Conservation (phyloP, 2,888 invertebrate species). For the Polyommatus iphigenia region DNA sequence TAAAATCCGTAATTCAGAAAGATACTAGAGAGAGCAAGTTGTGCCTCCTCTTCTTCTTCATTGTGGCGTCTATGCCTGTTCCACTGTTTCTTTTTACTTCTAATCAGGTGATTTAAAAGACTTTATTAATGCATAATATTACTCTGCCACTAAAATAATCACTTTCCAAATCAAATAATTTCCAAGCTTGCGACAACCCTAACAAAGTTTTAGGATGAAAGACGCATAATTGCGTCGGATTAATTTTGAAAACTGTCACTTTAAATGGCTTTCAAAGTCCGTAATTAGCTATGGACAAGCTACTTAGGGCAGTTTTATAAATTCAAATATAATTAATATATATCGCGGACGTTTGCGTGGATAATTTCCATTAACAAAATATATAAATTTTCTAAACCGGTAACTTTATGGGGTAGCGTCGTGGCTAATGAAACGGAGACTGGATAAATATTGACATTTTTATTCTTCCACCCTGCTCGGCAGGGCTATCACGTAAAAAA, state of each 20-base stretch:
- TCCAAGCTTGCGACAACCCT: background rate
- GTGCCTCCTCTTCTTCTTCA: too few relatives aligned
- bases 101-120: too few relatives aligned
- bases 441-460: too few relatives aligned
- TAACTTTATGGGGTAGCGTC: too few relatives aligned
- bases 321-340: slow-evolving; percentile 1
- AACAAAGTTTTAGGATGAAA: slow-evolving; percentile 1
- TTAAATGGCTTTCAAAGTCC: slow-evolving; percentile 7
- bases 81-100: too few relatives aligned
- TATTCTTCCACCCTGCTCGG: too few relatives aligned
- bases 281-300: background rate
- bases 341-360: background rate
- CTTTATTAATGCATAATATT: too few relatives aligned
- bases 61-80: too few relatives aligned
- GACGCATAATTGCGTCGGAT: background rate
- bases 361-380: background rate
- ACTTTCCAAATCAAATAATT: background rate
- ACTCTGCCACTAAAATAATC: background rate
- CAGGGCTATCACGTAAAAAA: too few relatives aligned
- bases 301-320: background rate
- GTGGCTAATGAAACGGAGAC: too few relatives aligned
- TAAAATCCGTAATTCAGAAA: too few relatives aligned
- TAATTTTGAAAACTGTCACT: slow-evolving; percentile 15
- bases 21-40: too few relatives aligned
- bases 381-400: background rate